These are phyloP conservation scores for Malacoraja senta DNA, from an alignment of 2,797 vertebrate genomes.

Conservation along the genomic window DNA sequence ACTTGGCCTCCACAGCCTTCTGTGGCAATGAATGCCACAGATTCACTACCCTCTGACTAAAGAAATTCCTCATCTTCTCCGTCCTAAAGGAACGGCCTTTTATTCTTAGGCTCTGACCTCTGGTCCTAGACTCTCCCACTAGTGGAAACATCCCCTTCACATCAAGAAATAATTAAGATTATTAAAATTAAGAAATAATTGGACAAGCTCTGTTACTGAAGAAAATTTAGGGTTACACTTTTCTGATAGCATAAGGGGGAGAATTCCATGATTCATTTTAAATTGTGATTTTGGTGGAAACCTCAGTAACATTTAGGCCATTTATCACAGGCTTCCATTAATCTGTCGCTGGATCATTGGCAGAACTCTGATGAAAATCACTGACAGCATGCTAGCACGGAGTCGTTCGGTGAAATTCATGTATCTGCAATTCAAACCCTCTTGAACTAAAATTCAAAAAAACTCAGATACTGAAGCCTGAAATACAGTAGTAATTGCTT, in stretches of 20 bases:
- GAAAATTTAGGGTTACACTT: not conserved
- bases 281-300: not conserved
- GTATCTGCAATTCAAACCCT: not conserved
- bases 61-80: too few relatives aligned
- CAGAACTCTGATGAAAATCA: conserved; percentile 17
- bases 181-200: not conserved
- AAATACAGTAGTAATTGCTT: too few relatives aligned
- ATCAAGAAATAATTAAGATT: too few relatives aligned
- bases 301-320: not conserved
- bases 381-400: not conserved
- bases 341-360: not conserved
- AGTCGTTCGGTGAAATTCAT: not conserved
- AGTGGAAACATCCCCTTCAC: too few relatives aligned
- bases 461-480: too few relatives aligned
- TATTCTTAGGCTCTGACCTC: too few relatives aligned
- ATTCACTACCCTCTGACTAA: too few relatives aligned
- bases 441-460: not conserved
- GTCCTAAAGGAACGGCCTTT: too few relatives aligned
- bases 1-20: too few relatives aligned
- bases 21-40: too few relatives aligned
- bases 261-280: not conserved
- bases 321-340: not conserved
- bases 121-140: too few relatives aligned
- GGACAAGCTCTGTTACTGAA: not conserved
- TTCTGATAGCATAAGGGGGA: too few relatives aligned